Evolutionary conservation across 30 jellyfish, hydroid and myxozoan species (phyloP), one percentile per base, ranked within the genome.

Genomic region (Catostylus mosaicus): DNA sequence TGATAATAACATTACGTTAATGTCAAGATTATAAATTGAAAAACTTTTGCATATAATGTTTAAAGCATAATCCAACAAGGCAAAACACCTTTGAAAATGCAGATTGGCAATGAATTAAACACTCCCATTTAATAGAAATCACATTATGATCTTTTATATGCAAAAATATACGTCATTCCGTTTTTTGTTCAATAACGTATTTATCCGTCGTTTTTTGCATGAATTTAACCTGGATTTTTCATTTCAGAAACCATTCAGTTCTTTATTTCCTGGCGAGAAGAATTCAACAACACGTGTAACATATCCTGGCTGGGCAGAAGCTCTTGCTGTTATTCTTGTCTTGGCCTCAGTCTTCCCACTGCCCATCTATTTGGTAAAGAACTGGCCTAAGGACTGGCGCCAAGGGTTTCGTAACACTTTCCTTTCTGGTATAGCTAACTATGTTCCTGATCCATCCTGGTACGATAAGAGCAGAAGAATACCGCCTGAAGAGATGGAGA

Each of bases 331-430:
- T n/a, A 68, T 93, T 33, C 73, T 93, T 37, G 98, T 93, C 31
- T 64, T 93, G 66, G 88, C 86, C 11, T 93, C 98, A 4, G 98
- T 93, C 37, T 69, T 87, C 56, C 98, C 98, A 5, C 78, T 93
- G 4, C 98, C 98, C 16, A 47, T 86, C 50, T 93, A 84, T 82
- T 67, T 93, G 78, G 50, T 93, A 31, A 93, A 93, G 75, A 86
- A 87, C 86, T 93, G 98, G 98, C 98, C 98, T 0, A 85, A 80
- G 73, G 47, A 78, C 75, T 87, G 96, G 96, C 91, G 91, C 29
- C 60, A 37, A 7, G 96, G 96, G 1, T 77, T 87, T 68, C 85
- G 91, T 2, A 40, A 73, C 14, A 67, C 30, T 0, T 87, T 87
- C 76, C 86, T 87, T 34, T 87, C 96, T 11, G 96, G 96, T 8